Evolutionary conservation across 2,888 invertebrate genomes (phyloP), one percentile per base, ranked within the genome.

Genomic region (Ornithoptera alexandrae): DNA sequence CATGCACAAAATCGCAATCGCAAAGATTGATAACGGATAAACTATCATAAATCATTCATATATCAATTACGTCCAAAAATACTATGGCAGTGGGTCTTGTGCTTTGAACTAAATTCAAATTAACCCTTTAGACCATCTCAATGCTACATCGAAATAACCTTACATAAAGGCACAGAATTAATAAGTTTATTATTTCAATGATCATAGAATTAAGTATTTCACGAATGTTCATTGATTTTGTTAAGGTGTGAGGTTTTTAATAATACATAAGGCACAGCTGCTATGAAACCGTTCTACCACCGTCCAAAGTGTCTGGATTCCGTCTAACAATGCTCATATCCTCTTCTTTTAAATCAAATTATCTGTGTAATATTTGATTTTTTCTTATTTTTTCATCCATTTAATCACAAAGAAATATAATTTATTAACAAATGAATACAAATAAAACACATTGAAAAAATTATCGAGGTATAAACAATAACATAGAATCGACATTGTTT

Each of bases 291-390:
- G 67, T 70, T 69, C 65, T 66, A 60, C 42, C 65, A 73, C 74
- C 74, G 74, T 74, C 74, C 74, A 73, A 86, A 74, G 71, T 72
- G 70, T 78, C 77, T 80, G 77, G 75, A 85, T 76, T 85, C 88
- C 88, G 89, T 90, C 88, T 86, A 73, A 77, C 70, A 73, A 74
- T 77, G 79, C 78, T 83, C 76, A 79, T 71, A 74, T 75, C 36
- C 71, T 72, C 70, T 71, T 69, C 67, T 73, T 65, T 56, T 56
- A 56, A 56, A 7, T 56, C 10, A 46, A 46, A 12, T 46, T 46
- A 46, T 15, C 12, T 46, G 3, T 46, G 12, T 46, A 46, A 46
- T 46, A 46, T 15, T 15, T 46, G 3, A 46, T 12, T 46, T 46
- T 46, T 15, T 15, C 46, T 2, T 46, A 12, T 46, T 1, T 46